Percentiles rank a stretch among this genome's conserved stretches.
phyloP scores from a whole-genome alignment of 2,888 invertebrate species.

The Dynastes tityus region DNA sequence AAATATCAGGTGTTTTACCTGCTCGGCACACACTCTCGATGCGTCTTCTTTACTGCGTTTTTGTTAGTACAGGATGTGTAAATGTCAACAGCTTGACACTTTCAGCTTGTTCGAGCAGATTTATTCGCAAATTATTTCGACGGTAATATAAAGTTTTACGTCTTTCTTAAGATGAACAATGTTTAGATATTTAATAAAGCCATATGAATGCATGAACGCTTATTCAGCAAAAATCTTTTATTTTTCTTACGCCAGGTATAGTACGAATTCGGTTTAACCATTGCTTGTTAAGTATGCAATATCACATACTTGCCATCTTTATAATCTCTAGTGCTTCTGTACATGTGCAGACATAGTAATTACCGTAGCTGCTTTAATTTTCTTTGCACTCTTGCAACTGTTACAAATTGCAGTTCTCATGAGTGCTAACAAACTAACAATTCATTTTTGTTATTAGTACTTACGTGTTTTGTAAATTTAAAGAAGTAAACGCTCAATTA shows the following conservation, averaged over 20 bases:
- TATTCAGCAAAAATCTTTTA: neutral
- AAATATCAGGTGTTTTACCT: constrained; percentile 62
- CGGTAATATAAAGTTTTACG: constrained; percentile 61
- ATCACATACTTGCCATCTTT: too few relatives aligned
- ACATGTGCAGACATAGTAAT: too few relatives aligned
- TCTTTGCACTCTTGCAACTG: too few relatives aligned
- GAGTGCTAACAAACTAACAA: too few relatives aligned
- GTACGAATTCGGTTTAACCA: too few relatives aligned
- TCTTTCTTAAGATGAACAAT: constrained; percentile 32
- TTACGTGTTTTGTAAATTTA: too few relatives aligned
- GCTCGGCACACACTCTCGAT: constrained; percentile 59
- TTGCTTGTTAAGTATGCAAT: too few relatives aligned
- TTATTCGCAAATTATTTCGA: constrained; percentile 64
- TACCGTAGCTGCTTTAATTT: too few relatives aligned
- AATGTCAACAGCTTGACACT: constrained; percentile 64
- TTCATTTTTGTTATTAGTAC: too few relatives aligned
- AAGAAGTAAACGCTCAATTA: too few relatives aligned
- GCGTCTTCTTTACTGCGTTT: constrained; percentile 61
- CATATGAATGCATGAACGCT: neutral
- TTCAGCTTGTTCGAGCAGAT: constrained; percentile 63
- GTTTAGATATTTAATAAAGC: constrained; percentile 40
- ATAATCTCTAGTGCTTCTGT: too few relatives aligned
- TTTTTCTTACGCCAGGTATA: neutral
- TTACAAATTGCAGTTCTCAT: too few relatives aligned
- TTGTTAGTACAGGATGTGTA: constrained; percentile 63